These are phyloP conservation scores for Hyperoplus immaculatus DNA, from an alignment of 2,797 vertebrate species.

Conservation along the genomic window DNA sequence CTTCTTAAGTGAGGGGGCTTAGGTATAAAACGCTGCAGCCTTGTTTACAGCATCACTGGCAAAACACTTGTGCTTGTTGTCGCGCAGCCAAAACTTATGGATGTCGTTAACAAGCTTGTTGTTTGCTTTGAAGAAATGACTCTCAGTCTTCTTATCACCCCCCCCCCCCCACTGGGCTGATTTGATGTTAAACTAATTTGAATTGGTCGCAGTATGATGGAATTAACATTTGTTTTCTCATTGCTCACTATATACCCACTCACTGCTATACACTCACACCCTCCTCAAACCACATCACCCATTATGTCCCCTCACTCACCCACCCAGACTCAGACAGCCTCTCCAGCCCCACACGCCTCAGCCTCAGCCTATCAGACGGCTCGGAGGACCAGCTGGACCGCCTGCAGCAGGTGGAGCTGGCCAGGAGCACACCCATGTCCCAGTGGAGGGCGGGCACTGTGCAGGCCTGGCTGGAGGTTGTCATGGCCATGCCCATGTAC, in stretches of 20 bases:
- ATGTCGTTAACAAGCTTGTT: conserved; percentile 14
- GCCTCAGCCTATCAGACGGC: conserved; percentile 88
- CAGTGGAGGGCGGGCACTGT: conserved; percentile 91
- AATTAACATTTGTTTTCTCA: conserved; percentile 41
- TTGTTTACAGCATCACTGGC: conserved; percentile 45
- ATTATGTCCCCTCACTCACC: conserved; percentile 48
- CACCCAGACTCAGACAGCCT: conserved; percentile 83
- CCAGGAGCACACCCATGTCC: conserved; percentile 88
- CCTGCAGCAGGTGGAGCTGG: conserved; percentile 90
- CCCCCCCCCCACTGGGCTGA: neutral
- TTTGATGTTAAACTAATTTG: conserved; percentile 10
- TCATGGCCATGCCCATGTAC: conserved; percentile 96
- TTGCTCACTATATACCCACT: conserved; percentile 50
- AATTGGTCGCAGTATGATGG: neutral
- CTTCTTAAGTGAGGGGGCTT: conserved; percentile 52
- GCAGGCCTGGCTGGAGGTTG: conserved; percentile 93
- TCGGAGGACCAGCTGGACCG: conserved; percentile 90
- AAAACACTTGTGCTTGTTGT: conserved; percentile 27
- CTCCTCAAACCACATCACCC: conserved; percentile 67
- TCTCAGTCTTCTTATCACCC: neutral
- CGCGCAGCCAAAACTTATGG: conserved; percentile 40
- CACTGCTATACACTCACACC: conserved; percentile 63
- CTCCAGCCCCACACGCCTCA: conserved; percentile 84
- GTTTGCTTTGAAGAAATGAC: conserved; percentile 36
- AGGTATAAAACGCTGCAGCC: conserved; percentile 45